phyloP scores from a whole-genome alignment of 2,888 invertebrate genomes.

The Nemoura dubitans region DNA sequence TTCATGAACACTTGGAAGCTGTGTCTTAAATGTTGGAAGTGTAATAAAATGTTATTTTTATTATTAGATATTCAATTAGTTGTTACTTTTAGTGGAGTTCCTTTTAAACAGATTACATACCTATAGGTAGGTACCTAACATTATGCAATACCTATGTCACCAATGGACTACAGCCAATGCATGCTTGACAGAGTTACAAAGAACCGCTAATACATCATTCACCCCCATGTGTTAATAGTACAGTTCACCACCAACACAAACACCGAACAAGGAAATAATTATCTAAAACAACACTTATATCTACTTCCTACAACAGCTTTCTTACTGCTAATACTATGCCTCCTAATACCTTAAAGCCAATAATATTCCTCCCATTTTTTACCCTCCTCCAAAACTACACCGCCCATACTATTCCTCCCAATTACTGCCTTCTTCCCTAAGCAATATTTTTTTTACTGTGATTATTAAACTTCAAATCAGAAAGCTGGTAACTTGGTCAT shows the following conservation, averaged over 20 bases:
- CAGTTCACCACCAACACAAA: not conserved
- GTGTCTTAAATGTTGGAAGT: constrained; percentile 35
- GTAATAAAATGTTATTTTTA: constrained; percentile 18
- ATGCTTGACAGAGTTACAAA: not conserved
- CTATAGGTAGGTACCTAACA: no score
- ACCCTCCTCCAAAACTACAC: no score
- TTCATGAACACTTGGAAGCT: constrained; percentile 31
- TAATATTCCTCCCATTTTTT: no score
- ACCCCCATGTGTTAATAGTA: not conserved
- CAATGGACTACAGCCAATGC: not conserved
- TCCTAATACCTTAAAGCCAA: no score
- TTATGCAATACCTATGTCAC: not conserved
- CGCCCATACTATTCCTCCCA: no score
- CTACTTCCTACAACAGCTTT: no score
- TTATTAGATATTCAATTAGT: not conserved
- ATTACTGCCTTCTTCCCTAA: no score
- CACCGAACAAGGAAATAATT: not conserved
- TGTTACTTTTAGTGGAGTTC: not conserved
- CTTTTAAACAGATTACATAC: not conserved
- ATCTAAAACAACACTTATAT: not conserved
- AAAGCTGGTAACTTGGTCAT: no score
- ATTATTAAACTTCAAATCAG: no score
- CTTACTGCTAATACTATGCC: no score
- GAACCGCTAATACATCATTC: not conserved
- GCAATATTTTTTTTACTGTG: no score